A percentile compares a stretch with the other conserved stretches of the same genome.
phyloP scores from a whole-genome alignment of 2,888 invertebrate species.

The Eucriotettix oculatus region DNA sequence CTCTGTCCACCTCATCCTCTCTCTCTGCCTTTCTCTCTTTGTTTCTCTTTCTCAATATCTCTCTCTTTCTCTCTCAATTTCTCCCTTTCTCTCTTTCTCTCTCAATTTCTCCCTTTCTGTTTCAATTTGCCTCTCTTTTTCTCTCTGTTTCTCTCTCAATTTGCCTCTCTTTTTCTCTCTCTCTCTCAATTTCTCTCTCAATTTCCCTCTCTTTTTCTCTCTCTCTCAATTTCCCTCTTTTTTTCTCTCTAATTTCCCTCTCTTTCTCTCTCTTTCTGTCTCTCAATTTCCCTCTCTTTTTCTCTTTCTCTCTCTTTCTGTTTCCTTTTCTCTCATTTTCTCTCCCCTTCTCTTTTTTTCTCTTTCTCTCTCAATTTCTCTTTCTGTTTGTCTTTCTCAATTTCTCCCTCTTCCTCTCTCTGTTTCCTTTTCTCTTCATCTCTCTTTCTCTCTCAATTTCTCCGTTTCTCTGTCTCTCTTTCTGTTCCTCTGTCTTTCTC shows the following conservation, averaged over 20 bases:
- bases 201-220: background rate
- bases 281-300: too few species aligned
- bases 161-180: background rate
- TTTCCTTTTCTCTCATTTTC: too few species aligned
- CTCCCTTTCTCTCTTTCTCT: background rate
- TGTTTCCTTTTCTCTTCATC: too few species aligned
- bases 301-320: too few species aligned
- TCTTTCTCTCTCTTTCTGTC: background rate
- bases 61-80: background rate
- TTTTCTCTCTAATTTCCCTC: background rate
- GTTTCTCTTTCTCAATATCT: background rate
- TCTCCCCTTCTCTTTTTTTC: background rate
- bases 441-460: background rate
- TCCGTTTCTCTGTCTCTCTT: background rate
- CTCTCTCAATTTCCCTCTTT: background rate
- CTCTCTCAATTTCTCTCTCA: background rate
- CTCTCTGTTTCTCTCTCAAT: background rate
- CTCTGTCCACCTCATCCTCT: too few species aligned
- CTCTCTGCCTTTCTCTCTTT: too few species aligned
- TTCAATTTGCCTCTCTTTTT: background rate
- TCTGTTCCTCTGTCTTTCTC: too few species aligned
- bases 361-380: background rate
- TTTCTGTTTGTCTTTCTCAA: too few species aligned
- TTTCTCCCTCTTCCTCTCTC: too few species aligned
- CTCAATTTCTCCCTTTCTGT: background rate